Percentiles rank a stretch among this genome's conserved stretches.
Evolutionary conservation across 2,888 invertebrate genomes (phyloP).

Genomic region (Sepiola atlantica): DNA sequence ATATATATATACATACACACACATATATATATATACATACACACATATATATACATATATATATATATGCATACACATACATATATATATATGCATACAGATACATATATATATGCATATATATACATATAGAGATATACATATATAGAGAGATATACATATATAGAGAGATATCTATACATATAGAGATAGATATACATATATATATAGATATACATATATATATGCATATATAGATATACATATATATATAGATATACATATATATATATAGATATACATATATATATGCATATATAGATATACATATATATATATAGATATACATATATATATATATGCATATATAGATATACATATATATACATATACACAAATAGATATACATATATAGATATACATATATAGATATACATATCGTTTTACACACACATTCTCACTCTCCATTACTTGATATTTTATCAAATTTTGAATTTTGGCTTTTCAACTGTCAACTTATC

Average conservation of each 20-base stretch:
- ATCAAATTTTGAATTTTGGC: too few relatives aligned
- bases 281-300: neutral
- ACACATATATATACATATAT: neutral
- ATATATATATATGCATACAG: neutral
- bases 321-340: neutral
- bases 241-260: slow-evolving; percentile 15
- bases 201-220: neutral
- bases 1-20: neutral
- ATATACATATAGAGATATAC: neutral
- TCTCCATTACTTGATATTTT: too few relatives aligned
- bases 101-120: neutral
- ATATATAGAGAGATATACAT: too few relatives aligned
- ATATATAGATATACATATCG: neutral
- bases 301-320: neutral
- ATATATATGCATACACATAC: neutral
- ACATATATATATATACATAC: neutral
- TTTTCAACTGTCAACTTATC: too few relatives aligned
- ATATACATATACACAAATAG: too few relatives aligned
- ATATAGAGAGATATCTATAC: too few relatives aligned
- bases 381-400: neutral
- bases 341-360: neutral
- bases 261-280: neutral
- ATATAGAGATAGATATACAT: too few relatives aligned
- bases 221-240: neutral
- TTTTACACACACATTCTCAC: too few relatives aligned